Evolutionary conservation across 2,888 invertebrate genomes (phyloP), one percentile per base, ranked within the genome.

Genomic region (Lissonota sp.): DNA sequence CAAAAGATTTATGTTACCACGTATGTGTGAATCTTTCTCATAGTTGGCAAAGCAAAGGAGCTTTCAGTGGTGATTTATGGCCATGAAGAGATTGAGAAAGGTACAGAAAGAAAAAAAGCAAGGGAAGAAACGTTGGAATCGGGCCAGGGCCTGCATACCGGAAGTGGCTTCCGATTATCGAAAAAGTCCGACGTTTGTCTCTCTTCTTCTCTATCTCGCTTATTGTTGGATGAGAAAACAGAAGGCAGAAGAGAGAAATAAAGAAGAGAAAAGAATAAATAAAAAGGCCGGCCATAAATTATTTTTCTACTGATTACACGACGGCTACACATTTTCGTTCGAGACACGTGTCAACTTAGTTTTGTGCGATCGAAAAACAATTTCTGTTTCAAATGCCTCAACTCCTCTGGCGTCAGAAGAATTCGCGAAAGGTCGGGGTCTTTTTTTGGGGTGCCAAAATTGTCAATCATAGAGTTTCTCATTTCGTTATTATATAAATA

Each of bases 91-190:
- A 73, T 44, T 12, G 42, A 69, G 39, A 66, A 6, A 51, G 60
- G 46, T 4, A 46, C 73, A 73, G 63, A 58, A 63, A 76, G 58
- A 70, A 10, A 44, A 44, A 44, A 10, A 44, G 44, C 10, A 44
- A 44, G 44, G 10, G 4, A 55, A 60, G 53, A 67, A 60, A 60
- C 78, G 79, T 83, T 86, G 86, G 86, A 86, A 62, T 37, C 14
- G 51, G 40, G 84, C 86, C 86, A 86, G 71, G 42, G 78, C 46
- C 73, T 74, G 74, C 26, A 26, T 75, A 63, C 83, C 74, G 83
- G 79, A 85, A 84, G 83, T 82, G 77, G 83, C 71, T 80, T 73
- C 76, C 82, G 83, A 85, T 85, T 82, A 79, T 82, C 76, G 71
- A 75, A 71, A 79, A 81, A 76, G 63, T 55, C 64, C 57, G 62